Base-by-base conservation (phyloP, 2,113 vertebrate species). In the Puntigrus tetrazona region DNA sequence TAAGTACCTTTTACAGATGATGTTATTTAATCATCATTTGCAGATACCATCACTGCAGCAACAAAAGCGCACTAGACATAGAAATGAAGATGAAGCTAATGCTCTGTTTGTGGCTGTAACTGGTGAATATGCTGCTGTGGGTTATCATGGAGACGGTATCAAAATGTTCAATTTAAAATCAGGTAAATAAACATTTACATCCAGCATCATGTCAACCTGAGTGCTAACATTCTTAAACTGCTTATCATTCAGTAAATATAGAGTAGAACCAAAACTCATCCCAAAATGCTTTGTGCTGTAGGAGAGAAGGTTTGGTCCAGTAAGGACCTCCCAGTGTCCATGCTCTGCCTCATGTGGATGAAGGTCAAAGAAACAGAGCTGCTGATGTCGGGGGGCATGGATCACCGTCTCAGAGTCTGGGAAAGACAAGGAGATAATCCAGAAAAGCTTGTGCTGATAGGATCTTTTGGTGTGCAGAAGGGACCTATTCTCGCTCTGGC, bases 41-140 rank as follows among this genome's bases (percentile, higher is more conserved):
- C 75, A 90, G 89, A 81, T 75, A 41, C 25, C 29, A 22, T 0
- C 9, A 13, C 4, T 52, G 29, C 50, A 74, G 57, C 91, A 90
- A 82, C 89, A 90, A 22, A 36, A 2, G 0, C 91, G 47, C 57
- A 50, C 34, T 8, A 78, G 16, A 43, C 8, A 1, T 1, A n/a
- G 1, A 4, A 20, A 9, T 5, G 65, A 83, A 0, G 81, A 88
- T 1, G 81, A 89, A 3, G 88, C 92, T 14, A 89, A 94, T 16
- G 96, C 96, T 8, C 93, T 96, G 5, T 96, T 93, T 0, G 92
- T 95, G 78, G 94, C 94, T 20, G 89, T 95, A 20, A 92, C 90
- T 8, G 89, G 89, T 50, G 84, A 87, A 45, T 82, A 1, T 1
- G 89, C 91, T 7, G 95, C 94, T n/a, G 94, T 97, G 59, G 96